phyloP scores from a whole-genome alignment of 2,888 invertebrate genomes.

The Ametastegia equiseti region DNA sequence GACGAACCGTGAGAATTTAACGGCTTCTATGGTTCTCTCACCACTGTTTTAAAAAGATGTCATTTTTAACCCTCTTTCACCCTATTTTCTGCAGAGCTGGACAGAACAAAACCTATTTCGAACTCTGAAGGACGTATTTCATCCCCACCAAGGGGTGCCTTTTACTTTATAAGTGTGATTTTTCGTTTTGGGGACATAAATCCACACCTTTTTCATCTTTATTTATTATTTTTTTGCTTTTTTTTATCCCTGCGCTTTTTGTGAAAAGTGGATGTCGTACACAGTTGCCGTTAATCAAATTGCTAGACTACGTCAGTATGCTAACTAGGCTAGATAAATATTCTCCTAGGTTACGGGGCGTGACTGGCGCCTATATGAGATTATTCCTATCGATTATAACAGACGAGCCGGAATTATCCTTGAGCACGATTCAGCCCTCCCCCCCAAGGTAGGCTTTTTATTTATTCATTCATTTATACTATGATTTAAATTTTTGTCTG shows the following conservation, averaged over 20 bases:
- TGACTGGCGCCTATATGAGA: neutral
- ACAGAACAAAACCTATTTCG: constrained; percentile 11
- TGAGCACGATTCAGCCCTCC: neutral
- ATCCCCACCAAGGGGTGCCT: neutral
- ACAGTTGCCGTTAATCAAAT: neutral
- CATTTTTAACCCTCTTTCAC: neutral
- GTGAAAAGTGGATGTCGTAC: constrained; percentile 4
- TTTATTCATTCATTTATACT: neutral
- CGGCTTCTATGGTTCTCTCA: neutral
- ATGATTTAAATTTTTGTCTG: neutral
- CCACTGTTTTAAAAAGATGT: constrained; percentile 16
- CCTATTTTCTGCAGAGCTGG: too few species aligned
- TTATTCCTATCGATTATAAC: neutral
- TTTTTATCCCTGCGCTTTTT: neutral
- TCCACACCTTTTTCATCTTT: neutral
- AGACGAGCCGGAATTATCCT: neutral
- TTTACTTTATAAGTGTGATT: neutral
- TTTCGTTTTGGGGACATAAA: neutral
- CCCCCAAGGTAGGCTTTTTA: too few species aligned
- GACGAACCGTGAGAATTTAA: constrained; percentile 18
- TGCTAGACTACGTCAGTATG: neutral
- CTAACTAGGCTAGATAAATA: neutral
- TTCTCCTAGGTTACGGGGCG: neutral
- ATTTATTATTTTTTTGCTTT: neutral
- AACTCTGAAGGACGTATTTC: neutral